phyloP scores from a whole-genome alignment of 30 jellyfish, hydroid and myxozoan species.

The Pseudorhiza aurosa region DNA sequence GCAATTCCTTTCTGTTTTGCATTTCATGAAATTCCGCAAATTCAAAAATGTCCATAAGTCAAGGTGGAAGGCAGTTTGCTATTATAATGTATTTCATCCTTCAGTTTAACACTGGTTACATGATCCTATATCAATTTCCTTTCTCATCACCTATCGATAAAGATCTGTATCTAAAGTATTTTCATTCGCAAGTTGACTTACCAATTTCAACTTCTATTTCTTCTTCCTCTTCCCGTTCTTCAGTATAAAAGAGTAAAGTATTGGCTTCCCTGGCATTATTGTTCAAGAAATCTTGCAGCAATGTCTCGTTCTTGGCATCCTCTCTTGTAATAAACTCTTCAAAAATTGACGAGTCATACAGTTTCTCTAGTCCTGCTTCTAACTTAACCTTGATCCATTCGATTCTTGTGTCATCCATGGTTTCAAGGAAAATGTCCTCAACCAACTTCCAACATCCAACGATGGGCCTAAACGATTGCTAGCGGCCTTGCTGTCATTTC shows the following conservation, averaged over 20 bases:
- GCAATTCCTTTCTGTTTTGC: too few species aligned
- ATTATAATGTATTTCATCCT: too few species aligned
- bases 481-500: too few species aligned
- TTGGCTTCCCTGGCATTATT: constrained; percentile 56
- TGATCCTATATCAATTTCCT: too few species aligned
- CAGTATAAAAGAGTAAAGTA: constrained; percentile 58
- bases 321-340: constrained; percentile 74
- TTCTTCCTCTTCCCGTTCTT: constrained; percentile 73
- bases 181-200: background rate
- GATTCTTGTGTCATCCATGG: constrained; percentile 88
- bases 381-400: constrained; percentile 80
- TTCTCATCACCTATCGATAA: too few species aligned
- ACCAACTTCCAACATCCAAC: background rate
- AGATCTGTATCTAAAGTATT: background rate
- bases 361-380: constrained; percentile 40
- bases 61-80: too few species aligned
- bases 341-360: constrained; percentile 40
- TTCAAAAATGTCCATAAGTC: too few species aligned
- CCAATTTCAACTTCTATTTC: constrained; percentile 88
- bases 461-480: background rate
- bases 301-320: constrained; percentile 68
- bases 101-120: too few species aligned
- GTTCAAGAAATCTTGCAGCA: constrained; percentile 58
- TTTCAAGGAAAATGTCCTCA: background rate
- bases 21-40: too few species aligned